Evolutionary conservation across 2,888 invertebrate genomes (phyloP).

Genomic region (Drosophila incognita): DNA sequence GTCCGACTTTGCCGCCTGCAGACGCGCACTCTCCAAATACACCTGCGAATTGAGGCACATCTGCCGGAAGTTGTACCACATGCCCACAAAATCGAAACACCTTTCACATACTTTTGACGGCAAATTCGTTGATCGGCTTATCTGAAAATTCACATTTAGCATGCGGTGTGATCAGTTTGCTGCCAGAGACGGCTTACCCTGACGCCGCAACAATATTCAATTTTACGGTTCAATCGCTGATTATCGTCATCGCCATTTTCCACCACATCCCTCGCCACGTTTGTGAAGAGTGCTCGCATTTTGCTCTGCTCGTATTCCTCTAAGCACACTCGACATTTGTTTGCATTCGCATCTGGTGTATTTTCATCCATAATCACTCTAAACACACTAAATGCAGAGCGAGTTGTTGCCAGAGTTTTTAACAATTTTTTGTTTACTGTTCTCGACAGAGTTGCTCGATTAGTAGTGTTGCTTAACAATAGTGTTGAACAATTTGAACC

Average conservation of each 20-base stretch:
- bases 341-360: neutral
- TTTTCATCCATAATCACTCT: constrained; percentile 33
- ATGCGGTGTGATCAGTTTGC: too few species aligned
- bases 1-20: constrained; percentile 28
- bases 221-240: constrained; percentile 37
- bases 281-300: constrained; percentile 36
- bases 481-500: neutral
- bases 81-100: constrained; percentile 76
- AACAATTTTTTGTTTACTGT: constrained; percentile 46
- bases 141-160: constrained; percentile 9
- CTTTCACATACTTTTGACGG: constrained; percentile 75
- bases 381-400: neutral
- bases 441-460: constrained; percentile 25
- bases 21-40: constrained; percentile 65
- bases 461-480: constrained; percentile 4
- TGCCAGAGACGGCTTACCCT: constrained; percentile 44
- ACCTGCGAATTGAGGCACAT: constrained; percentile 82
- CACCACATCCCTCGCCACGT: neutral
- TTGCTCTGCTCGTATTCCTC: constrained; percentile 17
- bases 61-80: constrained; percentile 82
- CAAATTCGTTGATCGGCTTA: constrained; percentile 50
- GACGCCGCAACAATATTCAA: constrained; percentile 79
- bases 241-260: constrained; percentile 17
- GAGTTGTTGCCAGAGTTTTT: neutral
- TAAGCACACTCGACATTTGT: constrained; percentile 42